Base-by-base conservation (phyloP, 2,888 invertebrate species). In the Campoplex nolae region DNA sequence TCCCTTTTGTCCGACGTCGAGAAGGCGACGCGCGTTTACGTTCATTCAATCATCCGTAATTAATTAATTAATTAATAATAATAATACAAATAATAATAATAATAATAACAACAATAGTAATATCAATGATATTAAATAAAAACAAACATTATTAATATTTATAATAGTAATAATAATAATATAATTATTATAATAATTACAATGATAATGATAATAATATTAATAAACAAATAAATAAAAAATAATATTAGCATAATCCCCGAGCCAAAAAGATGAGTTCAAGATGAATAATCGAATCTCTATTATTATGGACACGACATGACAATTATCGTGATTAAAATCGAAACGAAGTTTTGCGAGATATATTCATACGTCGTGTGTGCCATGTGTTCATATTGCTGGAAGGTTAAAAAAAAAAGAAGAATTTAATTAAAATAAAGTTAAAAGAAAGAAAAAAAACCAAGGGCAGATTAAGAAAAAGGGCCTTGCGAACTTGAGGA, bases 371-470 rank as follows among this genome's bases (percentile, higher is more conserved):
- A 78, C 89, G 89, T 90, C 89, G 90, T 89, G 90, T 90, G 89
- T 88, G 90, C 90, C 88, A 88, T 88, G 90, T 90, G 89, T 92
- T 90, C 90, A 90, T 90, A 88, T 89, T 90, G 88, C 88, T 88
- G 89, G 79, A 74, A 77, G 32, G 28, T 74, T 38, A 45, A 87
- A 70, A 88, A 42, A 75, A 76, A 84, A 79, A 82, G 83, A 58
- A 67, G 23, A 23, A 23, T 23, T n/a, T 28, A 56, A 32, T 32
- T 32, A 28, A 62, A 62, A 74, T 38, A 74, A 74, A 65, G 11
- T n/a, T 65, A 6, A 38, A 4, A 58, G 23, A 23, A 23, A 75
- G 83, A 82, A 67, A 23, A 23, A 75, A 84, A 82, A 67, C 48
- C 62, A 76, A 65, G 77, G 70, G 54, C n/a, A n/a, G n/a, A 9